Base-by-base conservation (phyloP, 2,113 vertebrate genomes). In the Coptodon bakossiorum region DNA sequence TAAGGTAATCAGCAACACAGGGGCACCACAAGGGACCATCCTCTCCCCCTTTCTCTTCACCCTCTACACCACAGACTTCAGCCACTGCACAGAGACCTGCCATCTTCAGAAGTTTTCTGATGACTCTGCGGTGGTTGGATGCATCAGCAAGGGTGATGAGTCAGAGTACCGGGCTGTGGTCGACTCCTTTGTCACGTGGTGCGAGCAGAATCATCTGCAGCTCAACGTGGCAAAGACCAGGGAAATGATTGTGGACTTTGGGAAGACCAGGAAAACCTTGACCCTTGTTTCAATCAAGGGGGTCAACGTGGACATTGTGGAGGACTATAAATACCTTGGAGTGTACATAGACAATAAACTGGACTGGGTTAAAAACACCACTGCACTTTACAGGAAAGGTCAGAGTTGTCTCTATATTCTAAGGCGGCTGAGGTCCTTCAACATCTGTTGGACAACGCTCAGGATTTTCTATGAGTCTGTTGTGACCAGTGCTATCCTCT, bases 21-120 rank as follows among this genome's bases (percentile, higher is more conserved):
- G 53, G 11, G 53, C 22, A 56, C 22, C 2, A 24, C 22, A 56
- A 0, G 6, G 11, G 53, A 56, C 11, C 0, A 0, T 24, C 53
- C 53, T 24, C 11, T 24, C 6, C 6, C 22, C 22, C n/a, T 56
- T 56, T n/a, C n/a, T 13, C 54, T 56, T 27, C 50, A 52, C 8
- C 50, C 50, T 52, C 17, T n/a, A n/a, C 50, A 52, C 50, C 50
- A 52, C 50, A 52, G 50, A 52, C 50, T 52, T 52, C 50, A n/a
- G 17, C 48, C 17, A 9, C 48, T 9, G 48, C 48, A 52, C 53
- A 24, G 53, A 24, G 53, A 0, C 22, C 53, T 24, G 52, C 22
- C 11, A 56, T 56, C 54, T 56, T 56, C 22, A 24, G 11, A 56
- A 24, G 22, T 56, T 24, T 56, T 3, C 53, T 24, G 22, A 56